Evolutionary conservation across 2,797 vertebrate genomes (phyloP), one percentile per base, ranked within the genome.

Genomic region (Sebastolobus alascanus): DNA sequence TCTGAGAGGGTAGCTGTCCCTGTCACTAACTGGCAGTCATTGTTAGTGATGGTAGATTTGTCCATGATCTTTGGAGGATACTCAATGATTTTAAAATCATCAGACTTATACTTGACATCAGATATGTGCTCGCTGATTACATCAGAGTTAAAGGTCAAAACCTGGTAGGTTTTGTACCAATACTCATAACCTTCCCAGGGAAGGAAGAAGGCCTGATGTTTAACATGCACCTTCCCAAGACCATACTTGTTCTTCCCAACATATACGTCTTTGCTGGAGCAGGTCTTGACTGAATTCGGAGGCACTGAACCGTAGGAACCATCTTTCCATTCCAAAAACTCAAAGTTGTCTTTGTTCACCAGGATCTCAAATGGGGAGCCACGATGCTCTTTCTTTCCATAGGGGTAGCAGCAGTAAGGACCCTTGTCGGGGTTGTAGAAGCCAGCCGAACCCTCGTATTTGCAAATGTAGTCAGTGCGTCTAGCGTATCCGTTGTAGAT

Each of bases 221-320:
- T 18, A 18, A 60, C 7, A 14, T 78, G 58, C 13, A 94, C 91
- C 22, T 94, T 93, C 8, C 94, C 94, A 60, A 94, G 83, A 5
- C 94, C 92, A 22, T 94, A 92, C 65, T 87, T 73, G 70, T 93
- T 92, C 77, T 90, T 92, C 8, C 90, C 93, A 27, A 93, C 88
- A 40, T 89, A 94, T 12, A 80, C 22, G 1, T 78, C 59, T 5
- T 68, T 29, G 3, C 59, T 73, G 2, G 68, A 8, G 37, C 84
- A 92, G 11, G 87, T 93, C 20, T 69, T 79, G 46, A 93, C 75
- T 10, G 91, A 74, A 22, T 90, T 14, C 0, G 52, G 5, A 4
- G 91, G 91, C 14, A 94, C 85, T 10, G 77, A 80, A 8, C 92
- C 93, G 4, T 59, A 77, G 0, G 73, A 87, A 27, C 37, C 89